Conservation (phyloP, 2,888 invertebrate species). For the Agelastica alni region DNA sequence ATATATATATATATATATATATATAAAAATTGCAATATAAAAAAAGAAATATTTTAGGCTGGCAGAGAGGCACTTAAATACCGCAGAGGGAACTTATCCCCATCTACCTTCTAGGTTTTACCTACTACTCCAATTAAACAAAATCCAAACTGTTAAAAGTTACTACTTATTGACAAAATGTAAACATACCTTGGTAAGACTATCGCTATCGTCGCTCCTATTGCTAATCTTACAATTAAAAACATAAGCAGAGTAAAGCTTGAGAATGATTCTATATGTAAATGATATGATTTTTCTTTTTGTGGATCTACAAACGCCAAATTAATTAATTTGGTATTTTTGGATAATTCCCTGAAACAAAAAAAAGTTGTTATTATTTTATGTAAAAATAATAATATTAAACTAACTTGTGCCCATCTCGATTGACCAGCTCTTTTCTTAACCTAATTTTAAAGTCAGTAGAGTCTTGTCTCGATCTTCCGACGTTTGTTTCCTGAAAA, state of each 20-base stretch:
- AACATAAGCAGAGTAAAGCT: constrained; percentile 68
- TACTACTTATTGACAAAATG: too few relatives aligned
- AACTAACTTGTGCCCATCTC: constrained; percentile 80
- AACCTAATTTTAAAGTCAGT: constrained; percentile 81
- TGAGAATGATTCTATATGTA: constrained; percentile 68
- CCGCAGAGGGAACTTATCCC: too few relatives aligned
- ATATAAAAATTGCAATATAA: too few relatives aligned
- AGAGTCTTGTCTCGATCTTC: constrained; percentile 68
- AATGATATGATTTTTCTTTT: constrained; percentile 70
- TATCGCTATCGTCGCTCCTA: constrained; percentile 60
- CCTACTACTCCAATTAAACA: too few relatives aligned
- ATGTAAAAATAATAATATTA: neutral
- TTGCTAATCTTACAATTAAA: constrained; percentile 64
- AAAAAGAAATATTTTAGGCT: too few relatives aligned
- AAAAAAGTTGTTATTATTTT: constrained; percentile 8
- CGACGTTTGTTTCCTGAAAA: constrained; percentile 52
- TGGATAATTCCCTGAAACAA: constrained; percentile 64
- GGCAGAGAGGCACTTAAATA: too few relatives aligned
- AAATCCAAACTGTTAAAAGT: too few relatives aligned
- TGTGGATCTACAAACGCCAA: constrained; percentile 69
- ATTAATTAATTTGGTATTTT: constrained; percentile 68
- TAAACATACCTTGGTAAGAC: constrained; percentile 61
- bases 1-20: too few relatives aligned
- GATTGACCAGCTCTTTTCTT: constrained; percentile 80
- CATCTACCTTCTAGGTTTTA: too few relatives aligned